phyloP scores from a whole-genome alignment of 2,113 vertebrate species.

The Aptenodytes forsteri region DNA sequence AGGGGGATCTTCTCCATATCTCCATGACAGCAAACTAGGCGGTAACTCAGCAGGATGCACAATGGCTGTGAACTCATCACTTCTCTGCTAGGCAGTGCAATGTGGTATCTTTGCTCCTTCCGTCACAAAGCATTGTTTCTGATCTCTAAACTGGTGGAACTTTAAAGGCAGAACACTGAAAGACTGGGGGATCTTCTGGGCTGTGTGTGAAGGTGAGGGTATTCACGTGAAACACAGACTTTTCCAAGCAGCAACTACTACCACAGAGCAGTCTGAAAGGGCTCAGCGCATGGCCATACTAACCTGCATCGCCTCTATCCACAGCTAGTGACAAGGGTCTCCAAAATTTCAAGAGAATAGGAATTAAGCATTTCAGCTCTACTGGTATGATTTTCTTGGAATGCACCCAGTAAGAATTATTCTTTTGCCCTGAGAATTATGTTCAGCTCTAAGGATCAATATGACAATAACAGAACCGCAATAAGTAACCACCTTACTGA shows the following conservation, averaged over 20 bases:
- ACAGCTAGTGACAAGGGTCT: not conserved
- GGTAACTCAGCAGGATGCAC: not conserved
- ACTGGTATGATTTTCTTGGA: not conserved
- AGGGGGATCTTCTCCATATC: not conserved
- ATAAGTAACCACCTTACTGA: not conserved
- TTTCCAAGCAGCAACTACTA: not conserved
- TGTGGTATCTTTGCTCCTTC: not conserved
- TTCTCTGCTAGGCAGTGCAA: not conserved
- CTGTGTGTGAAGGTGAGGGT: not conserved
- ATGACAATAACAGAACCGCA: not conserved
- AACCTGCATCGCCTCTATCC: not conserved
- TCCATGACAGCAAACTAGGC: not conserved
- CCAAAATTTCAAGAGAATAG: not conserved
- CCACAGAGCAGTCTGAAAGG: not conserved
- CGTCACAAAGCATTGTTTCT: not conserved
- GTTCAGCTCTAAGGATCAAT: not conserved
- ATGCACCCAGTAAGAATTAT: not conserved
- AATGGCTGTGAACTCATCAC: not conserved
- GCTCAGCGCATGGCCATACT: not conserved
- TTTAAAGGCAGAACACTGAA: not conserved
- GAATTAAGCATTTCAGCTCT: not conserved
- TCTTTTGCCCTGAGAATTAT: not conserved
- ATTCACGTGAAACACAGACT: not conserved
- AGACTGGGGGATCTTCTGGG: not conserved
- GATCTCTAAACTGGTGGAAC: not conserved